phyloP scores from a whole-genome alignment of 2,888 invertebrate species.

The Lottia gigantea region DNA sequence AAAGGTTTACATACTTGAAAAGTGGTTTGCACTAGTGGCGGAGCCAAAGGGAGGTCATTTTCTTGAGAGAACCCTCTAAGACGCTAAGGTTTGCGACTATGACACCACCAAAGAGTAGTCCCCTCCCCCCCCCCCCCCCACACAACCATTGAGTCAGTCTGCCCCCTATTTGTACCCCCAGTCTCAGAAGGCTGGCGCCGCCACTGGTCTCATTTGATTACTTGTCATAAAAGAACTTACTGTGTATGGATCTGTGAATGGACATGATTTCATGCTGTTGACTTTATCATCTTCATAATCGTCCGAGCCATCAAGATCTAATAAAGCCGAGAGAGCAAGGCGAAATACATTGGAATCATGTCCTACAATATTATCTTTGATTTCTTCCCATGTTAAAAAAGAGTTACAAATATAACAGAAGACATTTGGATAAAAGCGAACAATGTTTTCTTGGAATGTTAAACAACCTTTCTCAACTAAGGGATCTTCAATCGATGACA shows the following conservation, averaged over 20 bases:
- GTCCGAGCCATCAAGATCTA: background rate
- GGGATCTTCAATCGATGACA: background rate
- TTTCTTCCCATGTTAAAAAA: background rate
- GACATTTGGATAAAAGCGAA: background rate
- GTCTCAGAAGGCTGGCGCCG: too few relatives aligned
- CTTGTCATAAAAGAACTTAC: background rate
- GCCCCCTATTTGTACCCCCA: too few relatives aligned
- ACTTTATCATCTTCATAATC: background rate
- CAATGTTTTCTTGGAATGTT: background rate
- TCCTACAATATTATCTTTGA: background rate
- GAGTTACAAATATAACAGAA: slow-evolving; percentile 13
- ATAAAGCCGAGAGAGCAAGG: background rate
- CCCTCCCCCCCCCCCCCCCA: too few relatives aligned
- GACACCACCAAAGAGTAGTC: too few relatives aligned
- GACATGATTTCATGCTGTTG: background rate
- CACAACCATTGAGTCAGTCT: too few relatives aligned
- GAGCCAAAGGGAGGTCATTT: too few relatives aligned
- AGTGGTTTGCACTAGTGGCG: too few relatives aligned
- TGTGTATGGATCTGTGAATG: background rate
- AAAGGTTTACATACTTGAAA: too few relatives aligned
- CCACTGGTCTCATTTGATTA: too few relatives aligned
- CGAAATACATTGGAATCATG: background rate
- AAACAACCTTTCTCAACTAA: background rate
- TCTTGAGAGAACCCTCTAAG: too few relatives aligned
- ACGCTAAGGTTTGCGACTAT: too few relatives aligned